Conservation (phyloP, 2,113 vertebrate genomes). For the Archilochus colubris region DNA sequence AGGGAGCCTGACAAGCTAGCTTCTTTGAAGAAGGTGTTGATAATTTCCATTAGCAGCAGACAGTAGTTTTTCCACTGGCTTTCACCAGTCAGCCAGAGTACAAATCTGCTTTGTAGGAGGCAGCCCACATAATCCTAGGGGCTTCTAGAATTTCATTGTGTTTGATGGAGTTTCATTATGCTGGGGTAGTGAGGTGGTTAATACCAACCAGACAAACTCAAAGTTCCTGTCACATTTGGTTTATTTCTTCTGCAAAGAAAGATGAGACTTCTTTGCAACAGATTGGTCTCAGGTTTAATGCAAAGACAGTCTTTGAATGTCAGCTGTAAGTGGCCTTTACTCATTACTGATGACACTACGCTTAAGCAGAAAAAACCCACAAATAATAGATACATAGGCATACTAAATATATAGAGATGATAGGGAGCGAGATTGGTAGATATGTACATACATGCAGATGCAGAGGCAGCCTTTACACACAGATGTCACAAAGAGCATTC, state of each 20-base stretch:
- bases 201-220: slow-evolving; percentile 24
- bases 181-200: slow-evolving; percentile 29
- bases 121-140: neutral
- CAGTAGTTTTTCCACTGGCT: neutral
- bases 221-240: slow-evolving; percentile 9
- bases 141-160: slow-evolving; percentile 39
- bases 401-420: neutral
- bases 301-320: neutral
- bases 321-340: neutral
- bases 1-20: neutral
- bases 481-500: neutral
- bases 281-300: neutral
- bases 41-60: slow-evolving; percentile 45
- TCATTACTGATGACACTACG: neutral
- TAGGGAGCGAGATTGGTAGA: neutral
- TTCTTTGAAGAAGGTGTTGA: slow-evolving; percentile 7
- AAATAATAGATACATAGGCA: neutral
- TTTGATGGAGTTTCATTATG: slow-evolving; percentile 26
- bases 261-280: neutral
- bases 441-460: neutral
- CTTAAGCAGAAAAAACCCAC: neutral
- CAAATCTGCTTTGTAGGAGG: slow-evolving; percentile 24
- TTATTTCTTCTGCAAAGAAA: slow-evolving; percentile 19
- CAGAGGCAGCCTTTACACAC: neutral
- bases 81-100: neutral